Percentiles rank a stretch among this genome's conserved stretches.
These are phyloP conservation scores for Teleopsis dalmanni DNA, from an alignment of 1,140 invertebrate genomes.

Conservation along the genomic window DNA sequence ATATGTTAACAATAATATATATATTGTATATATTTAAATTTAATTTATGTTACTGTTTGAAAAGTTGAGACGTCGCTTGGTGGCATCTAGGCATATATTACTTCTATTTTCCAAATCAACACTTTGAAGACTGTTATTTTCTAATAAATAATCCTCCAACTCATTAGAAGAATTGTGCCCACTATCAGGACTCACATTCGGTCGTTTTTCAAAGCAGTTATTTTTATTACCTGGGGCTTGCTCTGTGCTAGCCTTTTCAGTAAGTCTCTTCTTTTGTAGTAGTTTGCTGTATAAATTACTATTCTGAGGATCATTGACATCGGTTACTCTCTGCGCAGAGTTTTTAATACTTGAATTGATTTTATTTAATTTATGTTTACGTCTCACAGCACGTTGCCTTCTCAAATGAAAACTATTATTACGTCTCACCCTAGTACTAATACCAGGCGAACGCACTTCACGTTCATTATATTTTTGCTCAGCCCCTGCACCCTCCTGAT, in stretches of 20 bases:
- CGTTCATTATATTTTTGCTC: conserved; percentile 21
- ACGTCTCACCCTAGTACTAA: not conserved
- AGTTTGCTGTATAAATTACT: conserved; percentile 3
- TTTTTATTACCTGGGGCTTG: not conserved
- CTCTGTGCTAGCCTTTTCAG: not conserved
- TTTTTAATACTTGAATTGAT: conserved; percentile 28
- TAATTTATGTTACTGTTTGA: conserved; percentile 14
- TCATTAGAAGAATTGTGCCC: conserved; percentile 39
- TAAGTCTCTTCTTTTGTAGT: conserved; percentile 3
- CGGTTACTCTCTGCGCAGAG: conserved; percentile 27
- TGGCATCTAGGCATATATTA: conserved; percentile 18
- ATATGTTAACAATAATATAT: too few relatives aligned
- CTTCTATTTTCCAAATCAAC: conserved; percentile 2
- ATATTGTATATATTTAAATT: not conserved
- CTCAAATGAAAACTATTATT: conserved; percentile 7
- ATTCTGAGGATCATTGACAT: not conserved
- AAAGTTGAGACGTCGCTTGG: conserved; percentile 34
- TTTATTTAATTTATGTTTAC: conserved; percentile 33
- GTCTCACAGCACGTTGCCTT: conserved; percentile 34
- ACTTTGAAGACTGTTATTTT: not conserved
- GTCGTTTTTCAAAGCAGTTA: not conserved
- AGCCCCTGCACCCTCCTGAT: not conserved
- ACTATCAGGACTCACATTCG: conserved; percentile 33
- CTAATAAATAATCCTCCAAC: conserved; percentile 15
- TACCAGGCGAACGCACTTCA: conserved; percentile 25